Evolutionary conservation across 2,113 vertebrate species (phyloP).

Genomic region (Archocentrus centrarchus): DNA sequence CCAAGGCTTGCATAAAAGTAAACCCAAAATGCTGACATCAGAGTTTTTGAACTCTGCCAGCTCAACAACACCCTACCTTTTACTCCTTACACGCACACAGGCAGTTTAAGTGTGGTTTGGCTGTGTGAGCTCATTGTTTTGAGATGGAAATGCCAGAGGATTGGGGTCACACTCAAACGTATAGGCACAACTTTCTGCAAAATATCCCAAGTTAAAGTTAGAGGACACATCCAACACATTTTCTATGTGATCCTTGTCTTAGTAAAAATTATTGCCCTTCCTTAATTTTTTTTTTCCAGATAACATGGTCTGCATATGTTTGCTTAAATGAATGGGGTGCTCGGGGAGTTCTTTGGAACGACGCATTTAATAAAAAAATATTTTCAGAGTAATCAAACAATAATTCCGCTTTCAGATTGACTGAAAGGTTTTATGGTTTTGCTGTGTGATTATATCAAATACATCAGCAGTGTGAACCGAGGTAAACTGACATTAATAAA

Average conservation of each 20-base stretch:
- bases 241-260: constrained; percentile 6
- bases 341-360: constrained; percentile 47
- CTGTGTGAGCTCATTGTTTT: constrained; percentile 78
- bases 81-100: constrained; percentile 50
- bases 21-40: constrained; percentile 63
- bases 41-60: constrained; percentile 46
- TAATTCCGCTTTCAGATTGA: constrained; percentile 38
- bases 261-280: constrained; percentile 8
- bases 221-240: background rate
- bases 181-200: constrained; percentile 18
- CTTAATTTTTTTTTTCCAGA: constrained; percentile 20
- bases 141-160: constrained; percentile 76
- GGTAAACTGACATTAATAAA: background rate
- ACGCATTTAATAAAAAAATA: constrained; percentile 60
- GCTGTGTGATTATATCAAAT: background rate
- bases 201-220: constrained; percentile 12
- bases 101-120: constrained; percentile 62
- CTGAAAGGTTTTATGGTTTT: background rate
- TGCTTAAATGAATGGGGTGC: background rate
- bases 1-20: constrained; percentile 51
- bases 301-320: background rate
- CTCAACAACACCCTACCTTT: constrained; percentile 65
- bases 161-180: constrained; percentile 60
- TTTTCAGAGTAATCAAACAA: constrained; percentile 59
- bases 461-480: background rate